Percentiles rank a stretch among this genome's conserved stretches.
phyloP scores from a whole-genome alignment of 2,888 invertebrate genomes.

The Spialia ferax region DNA sequence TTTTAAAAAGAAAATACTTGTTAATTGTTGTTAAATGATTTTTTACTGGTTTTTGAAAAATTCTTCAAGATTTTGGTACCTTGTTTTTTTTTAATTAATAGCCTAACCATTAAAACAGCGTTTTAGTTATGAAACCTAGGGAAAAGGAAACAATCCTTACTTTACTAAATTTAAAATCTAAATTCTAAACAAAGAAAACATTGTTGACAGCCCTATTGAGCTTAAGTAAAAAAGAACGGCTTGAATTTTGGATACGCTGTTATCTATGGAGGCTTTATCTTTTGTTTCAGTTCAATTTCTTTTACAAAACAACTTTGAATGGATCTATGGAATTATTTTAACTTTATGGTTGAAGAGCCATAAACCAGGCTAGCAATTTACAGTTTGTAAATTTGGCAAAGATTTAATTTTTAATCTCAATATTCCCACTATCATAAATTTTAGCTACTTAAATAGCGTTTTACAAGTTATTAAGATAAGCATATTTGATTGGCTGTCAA shows the following conservation, averaged over 20 bases:
- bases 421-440: neutral
- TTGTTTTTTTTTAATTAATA: no score
- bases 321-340: slow-evolving; percentile 5
- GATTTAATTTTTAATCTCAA: neutral
- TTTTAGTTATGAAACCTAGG: no score
- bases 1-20: no score
- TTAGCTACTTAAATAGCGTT: neutral
- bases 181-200: neutral
- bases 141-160: no score
- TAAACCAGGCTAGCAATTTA: slow-evolving; percentile 8
- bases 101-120: no score
- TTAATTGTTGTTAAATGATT: no score
- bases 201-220: slow-evolving; percentile 20
- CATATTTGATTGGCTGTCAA: neutral
- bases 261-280: slow-evolving; percentile 34
- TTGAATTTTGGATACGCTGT: slow-evolving; percentile 38
- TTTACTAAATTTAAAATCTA: no score
- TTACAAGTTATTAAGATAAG: neutral
- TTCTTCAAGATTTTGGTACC: no score
- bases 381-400: slow-evolving; percentile 17
- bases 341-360: slow-evolving; percentile 12
- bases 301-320: slow-evolving; percentile 32
- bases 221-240: slow-evolving; percentile 26
- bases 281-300: slow-evolving; percentile 36
- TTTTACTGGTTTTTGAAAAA: no score